These are phyloP conservation scores for Stomatorhinus walkeri DNA, from an alignment of 2,797 vertebrate genomes.

Conservation along the genomic window DNA sequence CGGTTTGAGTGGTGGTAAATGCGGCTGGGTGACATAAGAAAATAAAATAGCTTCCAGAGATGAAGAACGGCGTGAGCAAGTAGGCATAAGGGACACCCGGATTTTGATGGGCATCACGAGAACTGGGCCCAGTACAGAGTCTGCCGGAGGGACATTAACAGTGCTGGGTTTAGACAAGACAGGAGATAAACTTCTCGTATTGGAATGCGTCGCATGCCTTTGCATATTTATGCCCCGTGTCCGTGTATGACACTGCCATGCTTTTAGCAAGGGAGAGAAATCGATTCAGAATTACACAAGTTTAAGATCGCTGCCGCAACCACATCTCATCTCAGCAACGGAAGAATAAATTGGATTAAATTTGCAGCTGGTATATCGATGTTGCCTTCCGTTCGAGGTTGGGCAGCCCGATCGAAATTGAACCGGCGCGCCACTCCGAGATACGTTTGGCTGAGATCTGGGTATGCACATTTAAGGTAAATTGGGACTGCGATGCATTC, in stretches of 20 bases:
- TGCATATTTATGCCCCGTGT: neutral
- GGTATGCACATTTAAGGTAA: neutral
- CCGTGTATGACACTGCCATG: neutral
- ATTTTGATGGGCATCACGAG: neutral
- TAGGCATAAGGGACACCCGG: neutral
- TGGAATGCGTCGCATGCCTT: neutral
- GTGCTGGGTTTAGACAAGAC: neutral
- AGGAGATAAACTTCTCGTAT: neutral
- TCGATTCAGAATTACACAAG: neutral
- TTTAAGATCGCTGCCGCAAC: neutral
- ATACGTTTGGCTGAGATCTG: neutral
- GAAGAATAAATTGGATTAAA: slow-evolving; percentile 5
- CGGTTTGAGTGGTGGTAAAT: neutral
- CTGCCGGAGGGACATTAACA: neutral
- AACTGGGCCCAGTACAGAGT: neutral
- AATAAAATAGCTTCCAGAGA: neutral
- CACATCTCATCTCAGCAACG: neutral
- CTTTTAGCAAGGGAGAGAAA: neutral
- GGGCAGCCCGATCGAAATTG: neutral
- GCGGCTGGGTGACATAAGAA: neutral
- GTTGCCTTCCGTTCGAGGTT: neutral
- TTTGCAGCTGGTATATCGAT: neutral
- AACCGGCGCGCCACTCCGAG: neutral
- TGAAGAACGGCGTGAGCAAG: neutral
- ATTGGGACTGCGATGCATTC: neutral